These are phyloP conservation scores for human (Homo sapiens) DNA, from an alignment of 2,113 vertebrate genomes.

Conservation along the genomic window GRCh38 chr16:65993501-65994000, in stretches of 20 bases:
- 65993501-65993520: neutral
- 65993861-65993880: neutral
- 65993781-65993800: neutral
- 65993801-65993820: neutral
- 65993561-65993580: neutral
- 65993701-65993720: neutral
- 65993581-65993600: neutral
- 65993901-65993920: neutral
- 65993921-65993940: neutral
- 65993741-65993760: too few relatives aligned
- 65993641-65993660: neutral
- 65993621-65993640: neutral
- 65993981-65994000: neutral
- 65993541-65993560: neutral
- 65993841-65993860: neutral
- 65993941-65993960: neutral
- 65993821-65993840: neutral
- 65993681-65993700: neutral
- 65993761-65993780: neutral
- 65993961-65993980: neutral
- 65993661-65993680: neutral
- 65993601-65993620: neutral
- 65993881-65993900: neutral
- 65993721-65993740: too few relatives aligned
- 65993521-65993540: neutral